Evolutionary conservation across 2,113 vertebrate genomes (phyloP), one percentile per base, ranked within the genome.

Genomic region (Anoura caudifer): DNA sequence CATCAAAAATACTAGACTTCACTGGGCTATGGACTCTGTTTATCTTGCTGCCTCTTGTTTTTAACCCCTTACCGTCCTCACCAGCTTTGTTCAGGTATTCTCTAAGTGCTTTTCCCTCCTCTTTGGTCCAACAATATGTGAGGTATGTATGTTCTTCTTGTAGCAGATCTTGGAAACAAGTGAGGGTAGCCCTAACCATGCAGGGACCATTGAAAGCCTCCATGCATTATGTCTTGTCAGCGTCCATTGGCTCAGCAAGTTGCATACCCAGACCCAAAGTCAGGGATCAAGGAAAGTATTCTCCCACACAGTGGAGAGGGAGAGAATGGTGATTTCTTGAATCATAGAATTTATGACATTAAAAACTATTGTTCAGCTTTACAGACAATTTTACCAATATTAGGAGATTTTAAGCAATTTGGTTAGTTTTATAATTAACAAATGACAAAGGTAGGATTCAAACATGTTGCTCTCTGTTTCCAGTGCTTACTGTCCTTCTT

Each of bases 101-200:
- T 72, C 12, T 8, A 54, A 63, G 17, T 41, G 16, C 7, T 24
- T 85, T 77, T 43, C 28, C 26, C 0, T 54, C 22, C 15, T 70
- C 4, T n/a, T 31, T 69, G 70, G 26, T 52, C 50, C 50, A 36
- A 11, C 47, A 3, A 80, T 16, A 50, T 4, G 5, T 47, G n/a
- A 94, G 11, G 3, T 36, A 24, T 24, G 3, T 36, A 24, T 24
- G 15, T 73, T 83, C 6, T 70, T 72, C 19, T 45, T 31, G 11
- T 17, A 26, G 20, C n/a, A 17, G 28, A 4, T 72, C 28, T 67
- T 45, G 24, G 56, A 69, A 93, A n/a, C 31, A 75, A 24, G 7
- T 19, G 41, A 52, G 7, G 7, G 3, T 9, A 33, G 20, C 20
- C 26, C 0, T 20, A 61, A 38, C 72, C 6, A 33, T 0, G 4